Evolutionary conservation across 2,113 vertebrate genomes (phyloP), one percentile per base, ranked within the genome.

Genomic region (Callorhinus ursinus): DNA sequence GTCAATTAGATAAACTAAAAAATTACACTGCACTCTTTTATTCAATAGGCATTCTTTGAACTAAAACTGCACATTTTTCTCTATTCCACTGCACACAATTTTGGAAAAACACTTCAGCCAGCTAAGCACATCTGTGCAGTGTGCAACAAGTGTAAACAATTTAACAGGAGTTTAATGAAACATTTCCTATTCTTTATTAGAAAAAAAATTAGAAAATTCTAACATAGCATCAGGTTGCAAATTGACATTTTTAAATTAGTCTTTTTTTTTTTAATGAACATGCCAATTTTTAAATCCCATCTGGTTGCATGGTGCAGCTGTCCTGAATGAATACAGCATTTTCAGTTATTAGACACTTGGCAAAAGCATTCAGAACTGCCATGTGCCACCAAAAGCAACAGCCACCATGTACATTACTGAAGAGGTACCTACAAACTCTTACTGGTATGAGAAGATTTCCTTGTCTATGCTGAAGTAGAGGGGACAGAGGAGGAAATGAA

Each of bases 251-350:
- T 97, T 61, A 15, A 96, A 94, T 96, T 88, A 96, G 79, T 18
- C 19, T 46, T 82, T 51, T 79, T 88, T 57, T 84, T 55, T 84
- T 18, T 1, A 90, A 85, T 77, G 85, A 95, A 94, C 81, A 94
- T 94, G 71, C 39, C 85, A 81, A 84, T 88, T 97, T 98, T 97
- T 91, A 97, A 98, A 96, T 93, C 65, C 98, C 96, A 95, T 97
- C 95, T 98, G 95, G 93, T 84, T 82, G 77, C 77, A 85, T 42
- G 67, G 71, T 85, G n/a, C 95, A 97, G 96, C 91, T 98, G 96
- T 83, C 91, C 65, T 85, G 84, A 96, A 90, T 96, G 81, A 94
- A 97, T 51, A 94, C 18, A 76, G 49, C 74, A 67, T 95, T 95
- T 97, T 42, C 90, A 94, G 91, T 97, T 94, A 94, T 88, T 76